A percentile compares a stretch with the other conserved stretches of the same genome.
phyloP scores from a whole-genome alignment of 2,888 invertebrate genomes.

The Athalia rosae region DNA sequence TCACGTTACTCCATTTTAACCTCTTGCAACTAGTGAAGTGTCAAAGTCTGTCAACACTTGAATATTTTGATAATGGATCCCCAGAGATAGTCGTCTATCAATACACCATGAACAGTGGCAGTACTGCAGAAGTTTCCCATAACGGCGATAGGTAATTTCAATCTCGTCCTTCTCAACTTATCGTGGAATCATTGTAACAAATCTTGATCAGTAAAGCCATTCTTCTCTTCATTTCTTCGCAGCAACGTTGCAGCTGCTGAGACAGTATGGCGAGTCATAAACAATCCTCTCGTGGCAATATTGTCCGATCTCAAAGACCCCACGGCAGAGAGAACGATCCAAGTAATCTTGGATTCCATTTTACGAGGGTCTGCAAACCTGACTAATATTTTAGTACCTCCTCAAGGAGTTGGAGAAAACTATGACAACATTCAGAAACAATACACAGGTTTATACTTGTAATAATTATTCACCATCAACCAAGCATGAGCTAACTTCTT shows the following conservation, averaged over 20 bases:
- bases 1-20: too few species aligned
- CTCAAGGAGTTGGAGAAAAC: conserved; percentile 53
- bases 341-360: conserved; percentile 77
- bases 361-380: conserved; percentile 62
- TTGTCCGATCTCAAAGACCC: conserved; percentile 77
- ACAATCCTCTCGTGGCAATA: conserved; percentile 77
- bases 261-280: conserved; percentile 79
- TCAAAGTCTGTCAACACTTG: too few species aligned
- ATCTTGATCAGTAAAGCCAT: neutral
- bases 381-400: conserved; percentile 64
- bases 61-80: too few species aligned
- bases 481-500: conserved; percentile 59
- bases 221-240: neutral
- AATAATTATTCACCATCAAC: conserved; percentile 52
- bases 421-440: conserved; percentile 56
- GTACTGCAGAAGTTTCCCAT: too few species aligned
- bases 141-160: neutral
- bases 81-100: too few species aligned
- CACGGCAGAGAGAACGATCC: conserved; percentile 77
- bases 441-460: conserved; percentile 74
- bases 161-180: neutral
- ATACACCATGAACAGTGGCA: too few species aligned
- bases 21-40: too few species aligned
- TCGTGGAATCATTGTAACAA: neutral
- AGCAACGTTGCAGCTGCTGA: conserved; percentile 61